Percentiles rank a stretch among this genome's conserved stretches.
Evolutionary conservation across 1,140 invertebrate species (phyloP).

Genomic region (Drosophila novamexicana): DNA sequence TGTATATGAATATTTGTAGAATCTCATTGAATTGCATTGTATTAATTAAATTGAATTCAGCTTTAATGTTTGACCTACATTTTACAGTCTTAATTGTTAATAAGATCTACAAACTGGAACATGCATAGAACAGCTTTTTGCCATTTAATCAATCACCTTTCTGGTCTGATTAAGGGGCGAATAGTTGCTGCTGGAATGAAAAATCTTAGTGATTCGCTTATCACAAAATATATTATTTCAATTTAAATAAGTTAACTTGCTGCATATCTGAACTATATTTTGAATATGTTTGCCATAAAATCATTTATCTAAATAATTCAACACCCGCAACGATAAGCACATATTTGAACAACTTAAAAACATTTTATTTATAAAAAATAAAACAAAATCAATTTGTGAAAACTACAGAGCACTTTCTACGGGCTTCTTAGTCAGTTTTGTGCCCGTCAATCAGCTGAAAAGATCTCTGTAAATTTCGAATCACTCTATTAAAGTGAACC

Average conservation of each 20-base stretch:
- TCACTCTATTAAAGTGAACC: constrained; percentile 59
- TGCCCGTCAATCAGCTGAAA: constrained; percentile 39
- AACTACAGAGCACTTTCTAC: constrained; percentile 47
- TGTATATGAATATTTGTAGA: too few species aligned
- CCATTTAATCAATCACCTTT: background rate
- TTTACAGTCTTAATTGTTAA: background rate
- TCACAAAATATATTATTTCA: background rate
- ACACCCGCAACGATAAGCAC: constrained; percentile 23
- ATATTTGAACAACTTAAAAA: background rate
- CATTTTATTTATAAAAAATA: constrained; percentile 30
- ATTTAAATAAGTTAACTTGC: background rate
- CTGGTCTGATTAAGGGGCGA: background rate
- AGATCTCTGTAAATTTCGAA: constrained; percentile 57
- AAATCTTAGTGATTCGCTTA: background rate
- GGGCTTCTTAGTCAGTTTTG: constrained; percentile 23
- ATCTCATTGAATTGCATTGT: too few species aligned
- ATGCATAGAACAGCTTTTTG: background rate
- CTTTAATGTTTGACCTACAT: too few species aligned
- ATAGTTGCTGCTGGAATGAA: background rate
- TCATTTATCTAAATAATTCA: constrained; percentile 6
- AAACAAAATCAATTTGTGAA: background rate
- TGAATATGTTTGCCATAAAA: background rate
- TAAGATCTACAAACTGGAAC: background rate
- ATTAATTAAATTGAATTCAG: too few species aligned
- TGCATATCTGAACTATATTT: background rate